A percentile compares a stretch with the other conserved stretches of the same genome.
phyloP scores from a whole-genome alignment of 2,113 vertebrate species.

The Piprites chloris region DNA sequence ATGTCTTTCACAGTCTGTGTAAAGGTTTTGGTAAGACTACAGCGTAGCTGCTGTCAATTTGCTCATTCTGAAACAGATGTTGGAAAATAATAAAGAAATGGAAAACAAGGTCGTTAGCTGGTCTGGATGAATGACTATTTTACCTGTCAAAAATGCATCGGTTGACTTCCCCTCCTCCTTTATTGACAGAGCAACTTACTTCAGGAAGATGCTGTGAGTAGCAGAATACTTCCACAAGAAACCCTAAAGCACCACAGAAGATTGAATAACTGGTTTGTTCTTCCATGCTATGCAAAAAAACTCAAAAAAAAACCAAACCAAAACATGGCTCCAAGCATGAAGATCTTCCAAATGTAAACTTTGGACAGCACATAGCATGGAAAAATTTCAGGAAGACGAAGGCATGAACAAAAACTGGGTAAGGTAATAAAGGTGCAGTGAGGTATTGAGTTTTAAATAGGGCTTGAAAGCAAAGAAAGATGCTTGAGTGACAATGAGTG shows the following conservation, averaged over 20 bases:
- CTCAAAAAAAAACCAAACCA: rapidly evolving
- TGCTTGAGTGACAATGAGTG: neutral
- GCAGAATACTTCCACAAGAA: neutral
- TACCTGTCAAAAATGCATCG: neutral
- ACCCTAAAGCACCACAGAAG: neutral
- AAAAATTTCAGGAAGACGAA: neutral
- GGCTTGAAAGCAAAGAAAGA: neutral
- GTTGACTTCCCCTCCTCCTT: neutral
- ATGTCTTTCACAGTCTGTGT: neutral
- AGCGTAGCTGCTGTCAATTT: neutral
- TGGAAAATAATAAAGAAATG: neutral
- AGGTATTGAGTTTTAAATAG: neutral
- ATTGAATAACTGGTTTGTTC: neutral
- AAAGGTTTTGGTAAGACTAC: neutral
- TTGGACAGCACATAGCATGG: neutral
- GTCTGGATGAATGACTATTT: neutral
- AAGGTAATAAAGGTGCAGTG: neutral
- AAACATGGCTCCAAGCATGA: neutral
- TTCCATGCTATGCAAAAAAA: neutral
- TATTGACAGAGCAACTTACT: neutral
- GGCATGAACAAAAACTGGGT: neutral
- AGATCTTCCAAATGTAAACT: neutral
- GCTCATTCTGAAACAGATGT: neutral
- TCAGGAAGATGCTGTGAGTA: neutral
- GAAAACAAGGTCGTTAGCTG: neutral